phyloP scores from a whole-genome alignment of 2,113 vertebrate genomes.

The Delphinus delphis region DNA sequence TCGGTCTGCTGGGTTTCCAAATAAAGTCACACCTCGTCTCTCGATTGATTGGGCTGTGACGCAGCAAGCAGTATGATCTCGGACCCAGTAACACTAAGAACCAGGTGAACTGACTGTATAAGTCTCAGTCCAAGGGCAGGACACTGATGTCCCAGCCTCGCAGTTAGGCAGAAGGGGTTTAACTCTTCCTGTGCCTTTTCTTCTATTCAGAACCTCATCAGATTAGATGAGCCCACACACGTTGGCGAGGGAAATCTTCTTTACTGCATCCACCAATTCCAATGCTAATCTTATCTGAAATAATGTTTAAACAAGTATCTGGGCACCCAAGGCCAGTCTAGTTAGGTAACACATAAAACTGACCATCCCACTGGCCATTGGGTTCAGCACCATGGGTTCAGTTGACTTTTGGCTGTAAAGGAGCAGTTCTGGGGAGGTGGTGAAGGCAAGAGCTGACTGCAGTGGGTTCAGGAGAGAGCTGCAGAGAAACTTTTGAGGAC shows the following conservation, averaged over 20 bases:
- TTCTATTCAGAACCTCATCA: neutral
- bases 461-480: neutral
- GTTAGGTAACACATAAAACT: neutral
- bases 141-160: neutral
- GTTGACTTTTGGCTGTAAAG: neutral
- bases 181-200: neutral
- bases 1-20: too few species aligned
- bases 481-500: neutral
- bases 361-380: neutral
- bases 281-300: neutral
- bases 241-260: neutral
- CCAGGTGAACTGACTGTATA: neutral
- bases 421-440: neutral
- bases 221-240: neutral
- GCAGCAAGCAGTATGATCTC: too few species aligned
- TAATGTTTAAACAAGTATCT: neutral
- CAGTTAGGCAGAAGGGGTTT: neutral
- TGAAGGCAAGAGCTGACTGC: neutral
- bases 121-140: neutral
- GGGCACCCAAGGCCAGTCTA: neutral
- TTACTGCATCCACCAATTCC: neutral
- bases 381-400: rapidly evolving
- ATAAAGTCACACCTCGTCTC: too few species aligned
- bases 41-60: too few species aligned
- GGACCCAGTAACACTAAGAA: neutral